Conservation (phyloP, 2,113 vertebrate genomes). For the Eptesicus fuscus region DNA sequence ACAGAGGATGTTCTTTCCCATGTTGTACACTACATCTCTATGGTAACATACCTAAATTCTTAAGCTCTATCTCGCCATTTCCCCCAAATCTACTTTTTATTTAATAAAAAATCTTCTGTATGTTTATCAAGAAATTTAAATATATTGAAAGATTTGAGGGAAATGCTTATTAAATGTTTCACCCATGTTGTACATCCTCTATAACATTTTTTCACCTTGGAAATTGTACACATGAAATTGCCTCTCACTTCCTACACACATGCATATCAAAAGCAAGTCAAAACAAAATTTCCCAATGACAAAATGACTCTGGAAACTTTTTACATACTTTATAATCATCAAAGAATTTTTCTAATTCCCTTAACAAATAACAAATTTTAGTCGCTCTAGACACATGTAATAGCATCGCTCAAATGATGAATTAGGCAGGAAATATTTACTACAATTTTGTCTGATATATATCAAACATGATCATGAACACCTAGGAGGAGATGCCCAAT, state of each 20-base stretch:
- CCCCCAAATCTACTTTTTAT: not conserved
- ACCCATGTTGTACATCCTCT: not conserved
- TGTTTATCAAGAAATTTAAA: not conserved
- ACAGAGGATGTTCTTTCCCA: not conserved
- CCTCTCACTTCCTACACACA: not conserved
- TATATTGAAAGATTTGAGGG: not conserved
- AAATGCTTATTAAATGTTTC: not conserved
- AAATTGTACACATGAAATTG: not conserved
- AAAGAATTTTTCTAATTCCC: not conserved
- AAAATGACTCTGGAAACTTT: not conserved
- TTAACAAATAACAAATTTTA: not conserved
- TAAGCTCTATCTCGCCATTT: not conserved
- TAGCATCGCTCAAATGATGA: not conserved
- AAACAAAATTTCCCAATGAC: not conserved
- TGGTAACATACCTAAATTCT: not conserved
- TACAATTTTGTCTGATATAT: not conserved
- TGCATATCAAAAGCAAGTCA: not conserved
- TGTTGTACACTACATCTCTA: not conserved
- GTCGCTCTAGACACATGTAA: not conserved
- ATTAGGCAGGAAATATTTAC: not conserved
- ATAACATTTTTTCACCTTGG: not conserved
- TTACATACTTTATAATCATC: not conserved
- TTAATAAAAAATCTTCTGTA: not conserved
- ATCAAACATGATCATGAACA: not conserved
- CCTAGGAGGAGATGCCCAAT: not conserved